phyloP scores from a whole-genome alignment of 2,888 invertebrate genomes.

The Eristalinus sepulchralis region DNA sequence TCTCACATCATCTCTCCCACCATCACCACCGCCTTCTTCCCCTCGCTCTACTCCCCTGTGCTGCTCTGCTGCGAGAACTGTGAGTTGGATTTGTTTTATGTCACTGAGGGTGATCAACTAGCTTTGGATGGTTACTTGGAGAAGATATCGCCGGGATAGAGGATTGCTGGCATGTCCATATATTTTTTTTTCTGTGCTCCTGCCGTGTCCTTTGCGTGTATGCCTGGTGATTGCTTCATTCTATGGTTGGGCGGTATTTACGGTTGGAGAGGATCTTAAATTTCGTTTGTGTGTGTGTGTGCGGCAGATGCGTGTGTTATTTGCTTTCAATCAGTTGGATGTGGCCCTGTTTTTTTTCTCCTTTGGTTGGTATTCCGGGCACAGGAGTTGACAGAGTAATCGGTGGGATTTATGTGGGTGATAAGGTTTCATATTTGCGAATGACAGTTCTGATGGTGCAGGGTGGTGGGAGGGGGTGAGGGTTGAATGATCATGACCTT shows the following conservation, averaged over 20 bases:
- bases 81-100: slow-evolving; percentile 34
- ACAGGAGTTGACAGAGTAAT: background rate
- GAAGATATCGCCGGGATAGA: background rate
- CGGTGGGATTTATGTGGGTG: background rate
- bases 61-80: background rate
- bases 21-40: too few species aligned
- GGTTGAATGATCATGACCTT: background rate
- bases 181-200: background rate
- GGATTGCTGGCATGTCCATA: background rate
- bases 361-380: background rate
- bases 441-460: background rate
- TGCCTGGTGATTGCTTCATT: background rate
- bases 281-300: background rate
- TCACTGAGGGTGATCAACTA: slow-evolving; percentile 9
- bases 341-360: background rate
- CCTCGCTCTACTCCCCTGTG: too few species aligned
- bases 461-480: too few species aligned
- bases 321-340: background rate
- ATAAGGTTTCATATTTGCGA: background rate
- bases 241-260: background rate
- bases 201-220: background rate
- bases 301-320: background rate
- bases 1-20: background rate
- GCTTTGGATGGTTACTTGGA: background rate
- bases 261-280: background rate